Evolutionary conservation across 2,113 vertebrate species (phyloP).

Genomic region (Pelobates fuscus): DNA sequence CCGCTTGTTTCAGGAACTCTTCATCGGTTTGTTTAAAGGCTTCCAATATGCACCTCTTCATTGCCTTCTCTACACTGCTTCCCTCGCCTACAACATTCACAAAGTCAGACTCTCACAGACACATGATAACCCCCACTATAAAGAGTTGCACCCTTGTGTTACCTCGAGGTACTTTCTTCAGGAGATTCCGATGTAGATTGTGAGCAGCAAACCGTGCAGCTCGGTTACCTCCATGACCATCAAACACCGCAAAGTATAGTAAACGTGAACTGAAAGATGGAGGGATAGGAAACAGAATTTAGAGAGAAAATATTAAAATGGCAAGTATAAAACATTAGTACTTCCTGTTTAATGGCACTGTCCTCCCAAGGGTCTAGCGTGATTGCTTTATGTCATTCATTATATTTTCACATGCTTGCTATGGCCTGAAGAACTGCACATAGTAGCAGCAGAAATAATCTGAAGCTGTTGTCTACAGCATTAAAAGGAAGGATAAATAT

Average conservation of each 20-base stretch:
- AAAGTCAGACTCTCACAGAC: not conserved
- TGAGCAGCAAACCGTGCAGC: slow-evolving; percentile 91
- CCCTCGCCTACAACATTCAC: slow-evolving; percentile 72
- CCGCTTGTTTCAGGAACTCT: slow-evolving; percentile 93
- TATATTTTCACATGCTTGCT: too few species aligned
- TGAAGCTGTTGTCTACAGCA: too few species aligned
- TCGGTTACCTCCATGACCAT: slow-evolving; percentile 88
- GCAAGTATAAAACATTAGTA: too few species aligned
- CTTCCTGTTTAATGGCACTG: too few species aligned
- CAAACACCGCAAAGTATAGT: slow-evolving; percentile 92
- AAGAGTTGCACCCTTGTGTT: slow-evolving; percentile 20
- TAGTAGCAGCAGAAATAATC: too few species aligned
- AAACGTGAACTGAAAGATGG: slow-evolving; percentile 73
- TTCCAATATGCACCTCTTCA: slow-evolving; percentile 89
- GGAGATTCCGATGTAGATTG: slow-evolving; percentile 86
- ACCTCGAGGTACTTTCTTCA: slow-evolving; percentile 90
- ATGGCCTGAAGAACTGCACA: too few species aligned
- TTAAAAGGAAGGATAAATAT: too few species aligned
- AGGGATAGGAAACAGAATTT: not conserved
- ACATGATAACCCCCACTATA: rapidly evolving
- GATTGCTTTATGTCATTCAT: too few species aligned
- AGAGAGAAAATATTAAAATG: too few species aligned
- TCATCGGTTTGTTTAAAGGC: slow-evolving; percentile 93
- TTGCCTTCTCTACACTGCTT: slow-evolving; percentile 83
- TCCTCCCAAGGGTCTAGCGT: too few species aligned